Conservation (phyloP, 2,888 invertebrate species). For the Macaria liturata region DNA sequence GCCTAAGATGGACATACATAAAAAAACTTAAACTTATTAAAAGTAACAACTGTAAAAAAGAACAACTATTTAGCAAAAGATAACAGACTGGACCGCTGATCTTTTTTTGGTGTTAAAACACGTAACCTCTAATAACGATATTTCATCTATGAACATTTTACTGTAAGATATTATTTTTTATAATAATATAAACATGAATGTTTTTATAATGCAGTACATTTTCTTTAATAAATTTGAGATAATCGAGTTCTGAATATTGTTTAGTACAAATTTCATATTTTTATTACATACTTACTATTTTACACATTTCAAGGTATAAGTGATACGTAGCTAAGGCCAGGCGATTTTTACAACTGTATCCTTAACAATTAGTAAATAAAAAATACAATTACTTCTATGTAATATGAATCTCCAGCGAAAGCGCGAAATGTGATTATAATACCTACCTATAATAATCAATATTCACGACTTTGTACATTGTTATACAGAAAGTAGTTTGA, state of each 20-base stretch:
- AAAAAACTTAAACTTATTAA: too few species aligned
- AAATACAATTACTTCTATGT: constrained; percentile 20
- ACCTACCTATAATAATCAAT: constrained; percentile 8
- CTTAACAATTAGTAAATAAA: constrained; percentile 22
- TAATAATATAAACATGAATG: constrained; percentile 27
- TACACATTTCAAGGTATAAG: too few species aligned
- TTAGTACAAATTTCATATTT: constrained; percentile 28
- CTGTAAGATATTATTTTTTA: too few species aligned
- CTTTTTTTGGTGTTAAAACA: too few species aligned
- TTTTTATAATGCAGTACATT: constrained; percentile 16
- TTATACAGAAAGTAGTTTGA: too few species aligned
- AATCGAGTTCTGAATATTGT: constrained; percentile 13
- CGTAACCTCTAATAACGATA: too few species aligned
- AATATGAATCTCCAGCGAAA: constrained; percentile 22
- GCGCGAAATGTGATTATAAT: constrained; percentile 16
- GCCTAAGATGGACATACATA: too few species aligned
- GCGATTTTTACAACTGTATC: constrained; percentile 12
- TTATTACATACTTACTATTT: neutral
- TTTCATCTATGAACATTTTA: too few species aligned
- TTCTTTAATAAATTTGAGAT: constrained; percentile 26
- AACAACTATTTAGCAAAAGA: too few species aligned
- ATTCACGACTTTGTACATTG: constrained; percentile 7
- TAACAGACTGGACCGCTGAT: too few species aligned
- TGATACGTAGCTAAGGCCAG: constrained; percentile 11
- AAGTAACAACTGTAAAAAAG: too few species aligned